Percentiles rank a stretch among this genome's conserved stretches.
Conservation (phyloP, 2,113 vertebrate species). For the Hydrolagus affinis region DNA sequence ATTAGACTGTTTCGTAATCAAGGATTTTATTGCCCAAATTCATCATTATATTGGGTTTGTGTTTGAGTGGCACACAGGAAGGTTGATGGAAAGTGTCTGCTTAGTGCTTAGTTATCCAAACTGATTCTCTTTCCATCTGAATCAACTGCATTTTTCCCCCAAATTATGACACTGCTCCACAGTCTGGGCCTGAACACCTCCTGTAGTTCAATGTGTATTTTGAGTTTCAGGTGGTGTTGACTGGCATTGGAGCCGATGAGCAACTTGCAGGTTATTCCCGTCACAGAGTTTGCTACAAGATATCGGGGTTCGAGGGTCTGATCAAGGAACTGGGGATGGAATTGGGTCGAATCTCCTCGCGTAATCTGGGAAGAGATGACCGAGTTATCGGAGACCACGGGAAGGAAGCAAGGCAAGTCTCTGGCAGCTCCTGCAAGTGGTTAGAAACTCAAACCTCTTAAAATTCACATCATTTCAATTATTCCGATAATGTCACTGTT, state of each 20-base stretch:
- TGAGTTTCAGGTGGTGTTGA: constrained; percentile 68
- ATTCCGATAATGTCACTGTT: not conserved
- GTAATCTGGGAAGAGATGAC: constrained; percentile 91
- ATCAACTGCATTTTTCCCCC: not conserved
- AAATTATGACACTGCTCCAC: not conserved
- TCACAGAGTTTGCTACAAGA: constrained; percentile 70
- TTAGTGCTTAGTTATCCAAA: too few relatives aligned
- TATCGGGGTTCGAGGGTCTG: constrained; percentile 60
- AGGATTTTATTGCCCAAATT: too few relatives aligned
- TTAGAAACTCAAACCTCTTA: not conserved
- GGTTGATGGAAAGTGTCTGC: too few relatives aligned
- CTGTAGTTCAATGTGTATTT: constrained; percentile 11
- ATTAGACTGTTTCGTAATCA: too few relatives aligned
- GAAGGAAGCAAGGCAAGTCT: constrained; percentile 79
- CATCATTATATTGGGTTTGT: too few relatives aligned
- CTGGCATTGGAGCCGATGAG: constrained; percentile 89
- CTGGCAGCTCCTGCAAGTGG: not conserved
- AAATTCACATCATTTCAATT: not conserved
- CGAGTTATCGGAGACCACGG: constrained; percentile 80
- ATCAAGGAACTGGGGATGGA: constrained; percentile 80
- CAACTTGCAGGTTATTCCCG: constrained; percentile 90
- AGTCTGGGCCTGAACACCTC: not conserved
- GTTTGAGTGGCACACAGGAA: too few relatives aligned
- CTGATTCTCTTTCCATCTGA: too few relatives aligned
- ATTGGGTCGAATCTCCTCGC: constrained; percentile 73